Evolutionary conservation across 1,140 invertebrate genomes (phyloP).

Genomic region (Xylocopa sonorina): DNA sequence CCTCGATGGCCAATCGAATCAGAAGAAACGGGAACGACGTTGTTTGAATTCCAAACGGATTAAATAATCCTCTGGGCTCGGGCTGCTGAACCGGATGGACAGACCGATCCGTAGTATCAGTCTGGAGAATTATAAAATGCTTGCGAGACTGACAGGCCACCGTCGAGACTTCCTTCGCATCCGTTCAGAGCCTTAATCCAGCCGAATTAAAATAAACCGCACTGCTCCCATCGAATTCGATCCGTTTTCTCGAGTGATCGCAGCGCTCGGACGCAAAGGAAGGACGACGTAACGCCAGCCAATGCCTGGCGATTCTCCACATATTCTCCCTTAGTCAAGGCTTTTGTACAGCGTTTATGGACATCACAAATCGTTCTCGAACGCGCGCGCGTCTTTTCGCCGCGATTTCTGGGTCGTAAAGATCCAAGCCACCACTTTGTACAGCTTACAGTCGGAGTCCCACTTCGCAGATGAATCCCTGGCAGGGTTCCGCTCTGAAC

Average conservation of each 20-base stretch:
- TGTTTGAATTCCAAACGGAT: conserved; percentile 9
- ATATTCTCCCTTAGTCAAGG: conserved; percentile 11
- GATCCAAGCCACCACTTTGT: conserved; percentile 5
- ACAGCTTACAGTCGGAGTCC: background rate
- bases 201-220: no score
- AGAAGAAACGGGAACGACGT: background rate
- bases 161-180: background rate
- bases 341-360: conserved; percentile 27
- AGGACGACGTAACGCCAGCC: no score
- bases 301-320: background rate
- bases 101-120: no score
- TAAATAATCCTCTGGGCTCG: background rate
- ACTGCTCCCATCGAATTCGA: no score
- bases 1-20: background rate
- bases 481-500: background rate
- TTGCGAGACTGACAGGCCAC: background rate
- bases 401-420: background rate
- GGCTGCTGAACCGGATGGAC: background rate
- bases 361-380: conserved; percentile 4
- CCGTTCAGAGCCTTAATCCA: background rate
- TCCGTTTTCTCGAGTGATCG: no score
- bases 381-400: background rate
- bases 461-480: no score
- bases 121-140: background rate
- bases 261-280: background rate